Base-by-base conservation (phyloP, 1,140 invertebrate genomes). In the Drosophila aff. region DNA sequence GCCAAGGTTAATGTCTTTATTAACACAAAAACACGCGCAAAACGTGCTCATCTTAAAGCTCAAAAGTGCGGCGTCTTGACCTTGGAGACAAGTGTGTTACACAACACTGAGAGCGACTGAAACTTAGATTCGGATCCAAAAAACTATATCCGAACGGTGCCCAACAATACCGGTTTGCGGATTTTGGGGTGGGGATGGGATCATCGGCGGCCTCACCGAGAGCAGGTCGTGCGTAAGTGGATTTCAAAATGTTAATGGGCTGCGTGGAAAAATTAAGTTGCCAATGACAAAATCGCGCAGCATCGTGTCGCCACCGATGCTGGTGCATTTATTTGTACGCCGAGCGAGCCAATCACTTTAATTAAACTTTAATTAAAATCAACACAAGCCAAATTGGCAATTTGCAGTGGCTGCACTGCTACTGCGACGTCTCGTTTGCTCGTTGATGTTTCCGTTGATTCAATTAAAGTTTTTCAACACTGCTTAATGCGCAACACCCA, bases 281-380 rank as follows among this genome's bases (percentile, higher is more conserved):
- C 52, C 67, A 50, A 69, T 50, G 69, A 73, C 44, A 73, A 57
- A 73, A 73, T 50, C n/a, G 36, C 18, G 4, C 18, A 28, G 38
- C 38, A 15, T n/a, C 53, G 11, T 26, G 28, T 18, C 11, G 18
- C 9, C 18, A 8, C 33, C 1, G 43, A 16, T 40, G 68, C 52
- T 33, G 67, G 6, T 73, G 71, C 71, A 73, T 73, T 73, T 73
- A 74, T 74, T 44, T 67, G 63, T 38, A 18, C 23, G 38, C 28
- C 36, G 26, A 55, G 36, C 62, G 18, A 63, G 65, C 53, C 82
- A 87, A 90, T 57, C 77, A 75, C 65, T 89, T 87, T 87, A 89
- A 89, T 90, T 90, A 89, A 89, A 84, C 68, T 83, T 84, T 84
- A 84, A 89, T 89, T 81, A 90, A 89, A 90, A 90, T 69, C 66